Base-by-base conservation (phyloP, 2,888 invertebrate species). In the Drosophila mimetica region DNA sequence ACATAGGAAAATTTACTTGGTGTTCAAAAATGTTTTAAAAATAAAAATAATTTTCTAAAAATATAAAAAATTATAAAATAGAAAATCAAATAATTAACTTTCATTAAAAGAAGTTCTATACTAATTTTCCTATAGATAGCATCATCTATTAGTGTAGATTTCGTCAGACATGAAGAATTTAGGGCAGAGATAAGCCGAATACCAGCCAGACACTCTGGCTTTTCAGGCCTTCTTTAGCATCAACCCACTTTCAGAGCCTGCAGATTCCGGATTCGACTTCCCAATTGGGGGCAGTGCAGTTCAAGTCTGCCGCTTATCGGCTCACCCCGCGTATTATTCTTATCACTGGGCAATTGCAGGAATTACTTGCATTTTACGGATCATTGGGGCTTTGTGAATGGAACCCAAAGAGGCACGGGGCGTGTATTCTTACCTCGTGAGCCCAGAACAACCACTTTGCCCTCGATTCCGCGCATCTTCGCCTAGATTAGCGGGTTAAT, bases 361-460 rank as follows among this genome's bases (percentile, higher is more conserved):
- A 46, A 70, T 69, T 44, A 50, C 70, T 54, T 28, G 37, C 32
- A 61, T 34, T 61, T 18, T 37, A 20, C 52, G 61, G 52, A 60
- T 70, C 44, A 14, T 41, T 53, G 46, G 14, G 30, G 2, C 28
- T 66, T 66, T 58, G 50, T 36, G 54, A 50, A 72, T 65, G 48
- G 71, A 71, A 55, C 41, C 71, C 60, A 64, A 30, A 71, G 37
- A 71, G 63, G 71, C 57, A 64, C 57, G 54, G 48, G 58, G 5
- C 48, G 67, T 52, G 18, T 48, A 36, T 52, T 25, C 63, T 63
- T 90, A 96, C 96, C 96, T 94, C 95, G 95, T 53, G 95, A 94
- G 58, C 97, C 97, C 65, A 97, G 93, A 75, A 97, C 95, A 52
- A 97, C 97, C 53, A 97, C 95, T 94, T 97, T 97, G 67, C 95